Conservation (phyloP, 1,140 invertebrate genomes). For the Leptinotarsa lineolata region DNA sequence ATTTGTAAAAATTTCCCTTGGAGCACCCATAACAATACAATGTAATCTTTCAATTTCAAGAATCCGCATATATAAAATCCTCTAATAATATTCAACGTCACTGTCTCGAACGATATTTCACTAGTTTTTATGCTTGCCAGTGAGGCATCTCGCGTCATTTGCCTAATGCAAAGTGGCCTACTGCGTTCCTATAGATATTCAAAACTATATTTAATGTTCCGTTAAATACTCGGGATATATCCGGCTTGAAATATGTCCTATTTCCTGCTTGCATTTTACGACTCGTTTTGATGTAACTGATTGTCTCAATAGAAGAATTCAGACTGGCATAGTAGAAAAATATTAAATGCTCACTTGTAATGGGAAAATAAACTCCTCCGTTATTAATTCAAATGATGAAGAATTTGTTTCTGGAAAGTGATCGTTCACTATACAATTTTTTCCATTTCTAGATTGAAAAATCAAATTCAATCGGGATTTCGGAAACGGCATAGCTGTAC, state of each 20-base stretch:
- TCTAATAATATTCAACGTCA: constrained; percentile 46
- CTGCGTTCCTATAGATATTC: constrained; percentile 44
- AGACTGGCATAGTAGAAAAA: background rate
- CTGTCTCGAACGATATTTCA: constrained; percentile 41
- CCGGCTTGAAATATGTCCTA: constrained; percentile 22
- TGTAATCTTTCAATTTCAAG: constrained; percentile 49
- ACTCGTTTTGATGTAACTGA: background rate
- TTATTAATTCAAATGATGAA: no score
- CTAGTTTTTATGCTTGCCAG: constrained; percentile 40
- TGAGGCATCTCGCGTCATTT: constrained; percentile 45
- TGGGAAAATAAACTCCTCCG: no score
- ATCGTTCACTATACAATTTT: no score
- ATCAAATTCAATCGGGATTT: no score
- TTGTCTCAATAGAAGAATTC: background rate
- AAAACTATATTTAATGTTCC: constrained; percentile 49
- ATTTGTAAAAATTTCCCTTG: constrained; percentile 29
- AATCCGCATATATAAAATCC: constrained; percentile 43
- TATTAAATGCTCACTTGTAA: no score
- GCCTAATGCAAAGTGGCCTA: constrained; percentile 47
- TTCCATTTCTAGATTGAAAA: no score
- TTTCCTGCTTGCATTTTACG: background rate
- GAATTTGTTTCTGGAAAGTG: no score
- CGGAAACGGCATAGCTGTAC: no score
- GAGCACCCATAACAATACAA: constrained; percentile 44
- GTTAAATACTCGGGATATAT: constrained; percentile 41